Percentiles rank a stretch among this genome's conserved stretches.
Evolutionary conservation across 2,888 invertebrate species (phyloP).

Genomic region (Latrodectus hesperus): DNA sequence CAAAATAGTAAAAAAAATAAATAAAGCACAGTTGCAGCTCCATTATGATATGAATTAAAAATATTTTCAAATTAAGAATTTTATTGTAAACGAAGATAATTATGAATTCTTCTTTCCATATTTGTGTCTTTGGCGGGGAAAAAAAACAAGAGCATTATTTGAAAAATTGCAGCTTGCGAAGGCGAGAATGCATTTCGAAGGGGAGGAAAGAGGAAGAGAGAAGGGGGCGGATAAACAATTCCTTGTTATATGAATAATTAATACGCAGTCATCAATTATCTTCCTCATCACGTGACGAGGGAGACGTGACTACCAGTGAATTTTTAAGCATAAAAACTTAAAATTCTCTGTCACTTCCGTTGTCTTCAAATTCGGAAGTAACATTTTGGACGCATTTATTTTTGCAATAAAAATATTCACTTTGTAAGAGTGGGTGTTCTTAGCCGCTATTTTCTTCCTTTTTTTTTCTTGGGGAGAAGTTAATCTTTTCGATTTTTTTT

Average conservation of each 20-base stretch:
- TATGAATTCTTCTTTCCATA: conserved; percentile 48
- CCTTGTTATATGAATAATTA: conserved; percentile 61
- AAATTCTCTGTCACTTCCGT: conserved; percentile 39
- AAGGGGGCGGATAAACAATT: conserved; percentile 32
- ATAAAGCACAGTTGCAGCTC: too few species aligned
- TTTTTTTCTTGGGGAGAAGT: background rate
- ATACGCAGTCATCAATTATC: conserved; percentile 65
- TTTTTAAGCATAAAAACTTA: conserved; percentile 36
- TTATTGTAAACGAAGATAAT: conserved; percentile 52
- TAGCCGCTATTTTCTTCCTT: background rate
- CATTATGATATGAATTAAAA: too few species aligned
- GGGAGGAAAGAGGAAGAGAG: background rate
- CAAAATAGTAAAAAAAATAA: too few species aligned
- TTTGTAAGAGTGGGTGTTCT: background rate
- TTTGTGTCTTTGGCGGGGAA: background rate
- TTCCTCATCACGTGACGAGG: conserved; percentile 32
- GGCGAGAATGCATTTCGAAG: background rate
- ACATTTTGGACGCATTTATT: conserved; percentile 27
- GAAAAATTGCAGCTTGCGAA: conserved; percentile 6
- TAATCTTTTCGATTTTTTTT: background rate
- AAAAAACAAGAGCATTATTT: conserved; percentile 20
- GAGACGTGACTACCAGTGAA: conserved; percentile 51
- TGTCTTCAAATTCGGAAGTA: background rate
- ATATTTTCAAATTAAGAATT: too few species aligned
- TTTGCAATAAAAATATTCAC: conserved; percentile 23